Evolutionary conservation across 2,113 vertebrate genomes (phyloP), one percentile per base, ranked within the genome.

Genomic region (Origma solitaria): DNA sequence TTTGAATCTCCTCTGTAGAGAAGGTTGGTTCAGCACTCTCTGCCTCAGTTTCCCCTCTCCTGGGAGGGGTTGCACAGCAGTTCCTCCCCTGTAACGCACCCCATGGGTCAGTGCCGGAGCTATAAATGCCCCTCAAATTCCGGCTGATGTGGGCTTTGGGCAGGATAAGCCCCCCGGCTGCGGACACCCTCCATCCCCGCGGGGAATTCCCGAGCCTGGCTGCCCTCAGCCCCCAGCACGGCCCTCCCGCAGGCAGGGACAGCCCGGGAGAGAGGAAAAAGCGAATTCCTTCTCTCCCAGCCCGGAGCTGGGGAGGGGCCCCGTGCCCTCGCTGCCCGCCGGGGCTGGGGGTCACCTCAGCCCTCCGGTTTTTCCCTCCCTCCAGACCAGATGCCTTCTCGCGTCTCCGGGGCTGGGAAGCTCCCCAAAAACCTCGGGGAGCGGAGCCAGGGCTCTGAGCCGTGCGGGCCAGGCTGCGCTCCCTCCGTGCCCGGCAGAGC

Each of bases 131-230:
- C 42, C 72, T 11, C 6, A 19, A 20, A 40, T 35, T 6, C 6
- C 9, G 51, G 8, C 71, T 54, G 88, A 23, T 0, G 5, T 4
- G 37, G 28, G 40, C 31, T 86, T 58, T 0, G 45, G 30, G 58
- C 77, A 40, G 24, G 3, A 35, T 24, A 22, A 8, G 33, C 12
- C 16, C 16, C 3, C 11, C 3, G 71, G 19, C 10, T 18, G 1
- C 0, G 2, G 65, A 57, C 85, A 57, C 6, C 22, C 19, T 49
- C 44, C 2, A 0, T 40, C 6, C 31, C 42, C 6, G 0, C 0
- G 2, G 45, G 38, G 42, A 35, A 4, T 11, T 58, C 23, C 71
- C 27, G n/a, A 44, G 45, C 61, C 37, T 15, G 64, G 60, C 78
- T 7, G 40, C 38, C 38, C 62, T 37, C 53, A 21, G 33, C 35